A percentile compares a stretch with the other conserved stretches of the same genome.
Evolutionary conservation across 2,113 vertebrate genomes (phyloP).

Genomic region (Paedocypris sp.): DNA sequence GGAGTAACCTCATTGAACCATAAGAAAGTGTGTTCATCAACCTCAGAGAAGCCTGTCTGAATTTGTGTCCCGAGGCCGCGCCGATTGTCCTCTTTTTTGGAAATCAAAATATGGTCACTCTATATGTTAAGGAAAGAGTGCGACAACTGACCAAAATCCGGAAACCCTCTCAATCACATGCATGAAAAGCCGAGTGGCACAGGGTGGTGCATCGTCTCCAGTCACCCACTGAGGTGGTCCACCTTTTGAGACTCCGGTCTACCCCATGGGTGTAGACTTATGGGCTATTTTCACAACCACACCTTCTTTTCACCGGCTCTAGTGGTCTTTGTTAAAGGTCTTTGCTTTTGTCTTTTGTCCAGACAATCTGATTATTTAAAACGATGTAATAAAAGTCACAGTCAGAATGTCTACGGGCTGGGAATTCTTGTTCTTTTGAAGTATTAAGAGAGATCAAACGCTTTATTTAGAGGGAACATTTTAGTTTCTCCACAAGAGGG

Average conservation of each 20-base stretch:
- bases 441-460: no score
- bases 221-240: not conserved
- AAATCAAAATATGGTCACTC: no score
- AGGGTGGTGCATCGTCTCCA: not conserved
- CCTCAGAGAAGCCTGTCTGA: no score
- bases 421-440: no score
- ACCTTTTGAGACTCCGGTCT: not conserved
- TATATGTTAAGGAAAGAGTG: no score
- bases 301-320: not conserved
- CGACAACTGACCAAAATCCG: not conserved
- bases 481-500: conserved; percentile 18
- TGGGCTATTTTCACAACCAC: not conserved
- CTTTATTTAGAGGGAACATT: not conserved
- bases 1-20: no score
- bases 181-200: not conserved
- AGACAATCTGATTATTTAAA: not conserved
- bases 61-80: no score
- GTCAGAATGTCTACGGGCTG: no score
- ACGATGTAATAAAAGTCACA: not conserved
- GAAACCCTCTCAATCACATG: not conserved
- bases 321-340: not conserved
- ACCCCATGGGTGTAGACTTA: not conserved
- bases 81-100: no score
- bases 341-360: not conserved
- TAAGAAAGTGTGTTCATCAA: no score